A percentile compares a stretch with the other conserved stretches of the same genome.
Evolutionary conservation across 1,140 invertebrate species (phyloP).

Genomic region (Probaryconus sp.): DNA sequence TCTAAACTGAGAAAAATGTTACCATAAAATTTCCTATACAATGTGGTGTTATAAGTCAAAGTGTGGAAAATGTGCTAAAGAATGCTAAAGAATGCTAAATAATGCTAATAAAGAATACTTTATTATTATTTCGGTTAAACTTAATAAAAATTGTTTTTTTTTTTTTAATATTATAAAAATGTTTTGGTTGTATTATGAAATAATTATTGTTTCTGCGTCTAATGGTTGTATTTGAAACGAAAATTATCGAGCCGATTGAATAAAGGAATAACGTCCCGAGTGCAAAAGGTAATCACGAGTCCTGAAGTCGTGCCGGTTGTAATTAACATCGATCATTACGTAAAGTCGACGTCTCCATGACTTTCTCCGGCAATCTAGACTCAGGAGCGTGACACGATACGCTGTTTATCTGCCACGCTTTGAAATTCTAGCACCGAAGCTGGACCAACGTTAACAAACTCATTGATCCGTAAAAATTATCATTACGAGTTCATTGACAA

Average conservation of each 20-base stretch:
- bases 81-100: not conserved
- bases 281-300: conserved; percentile 46
- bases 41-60: too few relatives aligned
- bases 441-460: conserved; percentile 12
- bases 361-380: conserved; percentile 48
- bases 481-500: not conserved
- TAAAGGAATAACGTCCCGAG: conserved; percentile 30
- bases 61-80: too few relatives aligned
- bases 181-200: too few relatives aligned
- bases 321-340: conserved; percentile 54
- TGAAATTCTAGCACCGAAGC: conserved; percentile 5
- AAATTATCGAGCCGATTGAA: conserved; percentile 14
- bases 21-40: too few relatives aligned
- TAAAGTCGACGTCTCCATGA: conserved; percentile 45
- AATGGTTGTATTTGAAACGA: too few relatives aligned
- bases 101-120: not conserved
- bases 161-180: too few relatives aligned
- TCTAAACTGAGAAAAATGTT: too few relatives aligned
- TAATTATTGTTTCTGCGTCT: too few relatives aligned
- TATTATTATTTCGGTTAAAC: too few relatives aligned
- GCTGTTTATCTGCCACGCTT: conserved; percentile 21
- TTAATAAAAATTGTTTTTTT: not conserved
- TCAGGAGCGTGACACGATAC: conserved; percentile 41
- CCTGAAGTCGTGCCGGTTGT: conserved; percentile 38
- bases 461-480: conserved; percentile 4